Evolutionary conservation across 1,140 invertebrate species (phyloP).

Genomic region (Delia radicum): DNA sequence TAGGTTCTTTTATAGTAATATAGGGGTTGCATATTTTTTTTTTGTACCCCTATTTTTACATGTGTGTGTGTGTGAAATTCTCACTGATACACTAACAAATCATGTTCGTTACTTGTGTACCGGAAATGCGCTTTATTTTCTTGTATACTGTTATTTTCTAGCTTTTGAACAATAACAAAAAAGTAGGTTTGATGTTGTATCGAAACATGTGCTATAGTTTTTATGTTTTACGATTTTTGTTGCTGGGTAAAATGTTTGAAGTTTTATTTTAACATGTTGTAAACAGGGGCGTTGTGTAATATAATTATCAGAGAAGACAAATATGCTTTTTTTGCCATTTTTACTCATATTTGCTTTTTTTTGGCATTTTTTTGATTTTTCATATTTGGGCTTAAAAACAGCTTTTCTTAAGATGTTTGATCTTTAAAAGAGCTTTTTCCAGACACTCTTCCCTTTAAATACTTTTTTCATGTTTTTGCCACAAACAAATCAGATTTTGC

Average conservation of each 20-base stretch:
- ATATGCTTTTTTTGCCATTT: no score
- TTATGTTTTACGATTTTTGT: not conserved
- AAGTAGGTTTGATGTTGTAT: not conserved
- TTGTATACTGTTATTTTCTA: not conserved
- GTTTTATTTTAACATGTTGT: not conserved
- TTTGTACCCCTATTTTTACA: not conserved
- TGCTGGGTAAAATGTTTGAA: not conserved
- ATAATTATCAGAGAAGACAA: no score
- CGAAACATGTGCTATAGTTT: not conserved
- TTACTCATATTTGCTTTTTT: no score
- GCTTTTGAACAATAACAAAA: not conserved
- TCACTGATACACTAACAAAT: no score
- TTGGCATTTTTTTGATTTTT: no score
- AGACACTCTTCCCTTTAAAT: no score
- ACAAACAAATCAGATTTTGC: no score
- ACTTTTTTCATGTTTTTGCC: no score
- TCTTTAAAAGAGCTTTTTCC: no score
- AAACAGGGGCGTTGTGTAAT: not conserved
- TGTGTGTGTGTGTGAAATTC: no score
- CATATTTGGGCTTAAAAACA: no score
- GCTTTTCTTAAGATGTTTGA: no score
- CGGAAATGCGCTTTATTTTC: conserved; percentile 11
- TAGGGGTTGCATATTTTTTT: not conserved
- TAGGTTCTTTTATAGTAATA: conserved; percentile 16
- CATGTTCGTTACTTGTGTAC: not conserved